phyloP scores from a whole-genome alignment of 1,140 invertebrate species.

The Caenorhabditis briggsae region DNA sequence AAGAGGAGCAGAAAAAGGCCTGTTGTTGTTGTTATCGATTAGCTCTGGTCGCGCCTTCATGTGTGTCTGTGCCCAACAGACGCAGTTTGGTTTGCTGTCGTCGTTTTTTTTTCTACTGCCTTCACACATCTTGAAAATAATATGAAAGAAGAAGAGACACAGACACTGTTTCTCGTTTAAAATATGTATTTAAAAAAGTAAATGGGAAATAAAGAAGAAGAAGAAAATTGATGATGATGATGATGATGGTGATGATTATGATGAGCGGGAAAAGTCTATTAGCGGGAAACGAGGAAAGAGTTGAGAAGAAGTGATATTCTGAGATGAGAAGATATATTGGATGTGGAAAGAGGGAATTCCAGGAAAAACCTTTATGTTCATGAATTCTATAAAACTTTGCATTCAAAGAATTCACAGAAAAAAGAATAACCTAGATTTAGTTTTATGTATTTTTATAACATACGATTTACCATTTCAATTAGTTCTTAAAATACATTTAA shows the following conservation, averaged over 20 bases:
- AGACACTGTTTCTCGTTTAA: slow-evolving; percentile 19
- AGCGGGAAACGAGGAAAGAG: not conserved
- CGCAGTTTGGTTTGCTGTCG: not conserved
- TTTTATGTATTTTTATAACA: no score
- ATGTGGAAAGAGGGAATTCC: no score
- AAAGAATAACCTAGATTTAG: not conserved
- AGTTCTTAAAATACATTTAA: not conserved
- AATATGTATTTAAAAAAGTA: slow-evolving; percentile 22
- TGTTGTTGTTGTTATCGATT: slow-evolving; percentile 48
- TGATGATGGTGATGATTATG: slow-evolving; percentile 9
- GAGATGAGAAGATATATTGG: no score
- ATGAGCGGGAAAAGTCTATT: slow-evolving; percentile 9
- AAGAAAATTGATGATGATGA: slow-evolving; percentile 30
- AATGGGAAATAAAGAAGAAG: not conserved
- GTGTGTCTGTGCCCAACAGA: not conserved
- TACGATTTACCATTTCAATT: not conserved
- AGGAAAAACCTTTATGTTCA: no score
- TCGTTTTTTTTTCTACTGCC: not conserved
- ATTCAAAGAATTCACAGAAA: not conserved
- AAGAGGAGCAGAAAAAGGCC: slow-evolving; percentile 13
- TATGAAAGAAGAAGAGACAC: slow-evolving; percentile 3
- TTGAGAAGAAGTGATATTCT: no score
- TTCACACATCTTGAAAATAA: not conserved
- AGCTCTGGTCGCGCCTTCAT: slow-evolving; percentile 18
- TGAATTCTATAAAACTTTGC: not conserved